phyloP scores from a whole-genome alignment of 2,113 vertebrate genomes.

The Halcyon malimbica region DNA sequence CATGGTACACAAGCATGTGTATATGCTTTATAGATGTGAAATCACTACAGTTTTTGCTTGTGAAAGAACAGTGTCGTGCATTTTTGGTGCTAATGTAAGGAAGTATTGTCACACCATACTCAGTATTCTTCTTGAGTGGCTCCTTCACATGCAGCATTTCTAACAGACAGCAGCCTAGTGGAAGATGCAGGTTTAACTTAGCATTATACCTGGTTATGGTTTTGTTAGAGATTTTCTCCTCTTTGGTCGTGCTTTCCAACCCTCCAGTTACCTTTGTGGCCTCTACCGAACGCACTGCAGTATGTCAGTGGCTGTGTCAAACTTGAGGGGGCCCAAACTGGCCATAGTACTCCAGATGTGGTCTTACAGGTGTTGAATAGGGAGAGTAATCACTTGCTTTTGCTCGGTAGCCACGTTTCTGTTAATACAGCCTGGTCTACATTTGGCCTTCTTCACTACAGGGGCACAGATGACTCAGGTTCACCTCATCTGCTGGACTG shows the following conservation, averaged over 20 bases:
- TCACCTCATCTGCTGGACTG: not conserved
- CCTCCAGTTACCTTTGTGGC: not conserved
- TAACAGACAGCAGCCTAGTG: not conserved
- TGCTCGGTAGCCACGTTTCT: not conserved
- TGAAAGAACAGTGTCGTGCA: not conserved
- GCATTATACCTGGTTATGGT: not conserved
- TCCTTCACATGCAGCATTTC: not conserved
- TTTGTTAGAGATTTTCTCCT: not conserved
- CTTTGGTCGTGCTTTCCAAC: not conserved
- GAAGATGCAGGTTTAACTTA: not conserved
- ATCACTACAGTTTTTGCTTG: accelerated
- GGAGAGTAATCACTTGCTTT: not conserved
- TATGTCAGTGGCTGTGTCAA: not conserved
- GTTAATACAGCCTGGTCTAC: not conserved
- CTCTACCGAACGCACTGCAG: not conserved
- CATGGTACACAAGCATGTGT: not conserved
- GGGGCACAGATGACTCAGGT: not conserved
- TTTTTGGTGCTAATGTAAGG: not conserved
- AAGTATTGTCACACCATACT: too few relatives aligned
- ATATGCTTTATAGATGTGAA: not conserved
- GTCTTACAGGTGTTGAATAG: not conserved
- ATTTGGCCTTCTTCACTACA: not conserved
- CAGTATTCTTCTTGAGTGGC: not conserved
- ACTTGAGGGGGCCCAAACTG: too few relatives aligned
- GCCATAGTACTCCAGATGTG: not conserved